Percentiles rank a stretch among this genome's conserved stretches.
Evolutionary conservation across 2,113 vertebrate species (phyloP).

Genomic region (Ibidorhyncha struthersii): DNA sequence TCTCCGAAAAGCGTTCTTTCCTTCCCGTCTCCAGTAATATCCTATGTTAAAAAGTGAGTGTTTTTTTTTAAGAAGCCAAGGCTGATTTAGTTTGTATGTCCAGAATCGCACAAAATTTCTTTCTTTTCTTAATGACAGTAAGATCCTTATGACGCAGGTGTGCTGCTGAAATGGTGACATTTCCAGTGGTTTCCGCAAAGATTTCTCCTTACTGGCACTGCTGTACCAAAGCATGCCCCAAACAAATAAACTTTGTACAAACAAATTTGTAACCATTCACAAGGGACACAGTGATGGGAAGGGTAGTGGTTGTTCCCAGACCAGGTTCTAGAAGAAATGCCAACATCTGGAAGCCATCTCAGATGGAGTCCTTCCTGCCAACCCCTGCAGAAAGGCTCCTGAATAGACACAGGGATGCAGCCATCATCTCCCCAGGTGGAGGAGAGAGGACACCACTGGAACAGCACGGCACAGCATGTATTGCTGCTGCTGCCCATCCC

Average conservation of each 20-base stretch:
- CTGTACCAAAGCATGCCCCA: background rate
- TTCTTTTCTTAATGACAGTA: slow-evolving; percentile 35
- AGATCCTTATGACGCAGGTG: slow-evolving; percentile 5
- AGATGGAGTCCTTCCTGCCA: background rate
- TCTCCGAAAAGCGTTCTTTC: background rate
- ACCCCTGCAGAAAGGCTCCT: background rate
- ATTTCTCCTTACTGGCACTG: background rate
- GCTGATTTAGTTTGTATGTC: background rate
- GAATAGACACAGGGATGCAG: background rate
- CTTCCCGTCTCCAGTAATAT: background rate
- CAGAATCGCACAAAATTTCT: slow-evolving; percentile 25
- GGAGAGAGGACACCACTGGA: background rate
- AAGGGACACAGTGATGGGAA: background rate
- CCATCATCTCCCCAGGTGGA: background rate
- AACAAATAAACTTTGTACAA: too few relatives aligned
- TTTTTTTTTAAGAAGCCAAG: background rate
- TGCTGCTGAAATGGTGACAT: slow-evolving; percentile 38
- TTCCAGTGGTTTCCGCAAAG: slow-evolving; percentile 33
- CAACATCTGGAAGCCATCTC: background rate
- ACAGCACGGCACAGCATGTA: accelerated
- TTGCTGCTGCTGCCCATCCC: background rate
- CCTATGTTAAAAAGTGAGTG: background rate
- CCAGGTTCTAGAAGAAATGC: background rate
- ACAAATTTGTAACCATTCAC: background rate
- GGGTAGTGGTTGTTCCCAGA: background rate